Base-by-base conservation (phyloP, 2,888 invertebrate genomes). In the Plusia festucae region DNA sequence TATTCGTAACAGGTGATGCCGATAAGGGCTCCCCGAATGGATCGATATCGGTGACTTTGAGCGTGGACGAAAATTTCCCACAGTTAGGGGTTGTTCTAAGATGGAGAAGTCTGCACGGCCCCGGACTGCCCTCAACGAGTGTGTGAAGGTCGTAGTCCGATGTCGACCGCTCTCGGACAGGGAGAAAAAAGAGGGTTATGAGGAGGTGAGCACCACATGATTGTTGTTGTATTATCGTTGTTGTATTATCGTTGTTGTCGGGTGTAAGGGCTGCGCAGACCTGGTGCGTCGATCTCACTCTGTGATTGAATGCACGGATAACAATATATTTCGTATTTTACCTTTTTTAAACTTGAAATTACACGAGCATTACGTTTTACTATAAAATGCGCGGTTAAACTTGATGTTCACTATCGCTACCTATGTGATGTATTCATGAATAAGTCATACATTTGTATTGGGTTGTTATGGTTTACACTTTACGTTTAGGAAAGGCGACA, bases 111-210 rank as follows among this genome's bases (percentile, higher is more conserved):
- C 94, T 55, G 91, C 91, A 72, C 90, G 95, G 81, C 95, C 95
- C 70, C 91, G 94, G 85, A 95, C 95, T 74, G 94, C 95, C 78
- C 94, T 95, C 72, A 97, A 97, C 89, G 99, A 99, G 93, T 97
- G 98, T 86, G 99, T 99, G 68, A 99, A 99, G 95, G 99, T 99
- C 75, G 98, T 99, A 78, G 99, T 99, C 63, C 96, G 99, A 89
- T 99, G 99, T 95, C 97, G 99, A 62, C 99, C 99, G 46, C 97
- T 99, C 95, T 98, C 98, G 82, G 97, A 97, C 78, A 97, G 97
- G 82, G 99, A 99, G 94, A 96, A 96, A 44, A 93, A 95, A 44
- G 96, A 97, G 84, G 97, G 97, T 22, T 96, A 97, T 93, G 95
- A 93, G 69, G 97, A 97, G 93, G 95, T 95, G 83, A 90, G 91